A percentile compares a stretch with the other conserved stretches of the same genome.
These are phyloP conservation scores for Alligator sinensis DNA, from an alignment of 2,113 vertebrate species.

Conservation along the genomic window DNA sequence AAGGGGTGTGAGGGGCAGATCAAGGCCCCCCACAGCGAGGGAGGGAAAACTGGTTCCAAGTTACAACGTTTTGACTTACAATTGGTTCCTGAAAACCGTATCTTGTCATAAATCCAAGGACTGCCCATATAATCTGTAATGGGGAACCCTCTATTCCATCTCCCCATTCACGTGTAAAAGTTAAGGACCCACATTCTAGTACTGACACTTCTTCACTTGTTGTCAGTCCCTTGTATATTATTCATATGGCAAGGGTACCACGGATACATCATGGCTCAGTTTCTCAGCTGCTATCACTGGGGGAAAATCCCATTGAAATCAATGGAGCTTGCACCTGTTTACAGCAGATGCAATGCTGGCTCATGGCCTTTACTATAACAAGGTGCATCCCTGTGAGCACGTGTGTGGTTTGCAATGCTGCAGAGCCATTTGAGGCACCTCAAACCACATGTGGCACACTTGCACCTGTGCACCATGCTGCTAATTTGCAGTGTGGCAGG, in stretches of 20 bases:
- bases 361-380: background rate
- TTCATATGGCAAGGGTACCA: background rate
- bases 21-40: too few relatives aligned
- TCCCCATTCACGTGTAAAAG: background rate
- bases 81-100: too few relatives aligned
- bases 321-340: background rate
- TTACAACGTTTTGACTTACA: too few relatives aligned
- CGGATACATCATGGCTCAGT: background rate
- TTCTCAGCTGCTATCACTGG: background rate
- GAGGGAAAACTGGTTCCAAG: too few relatives aligned
- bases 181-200: background rate
- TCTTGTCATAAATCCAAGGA: too few relatives aligned
- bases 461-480: too few relatives aligned
- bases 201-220: background rate
- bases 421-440: too few relatives aligned
- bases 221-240: background rate
- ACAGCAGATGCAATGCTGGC: background rate
- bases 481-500: too few relatives aligned
- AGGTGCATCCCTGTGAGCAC: background rate
- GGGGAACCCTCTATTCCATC: rapidly evolving
- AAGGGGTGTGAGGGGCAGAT: too few relatives aligned
- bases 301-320: constrained; percentile 10
- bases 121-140: background rate
- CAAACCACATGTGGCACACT: too few relatives aligned
- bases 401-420: too few relatives aligned